Conservation (phyloP, 2,888 invertebrate genomes). For the Ypsolopha sequella region DNA sequence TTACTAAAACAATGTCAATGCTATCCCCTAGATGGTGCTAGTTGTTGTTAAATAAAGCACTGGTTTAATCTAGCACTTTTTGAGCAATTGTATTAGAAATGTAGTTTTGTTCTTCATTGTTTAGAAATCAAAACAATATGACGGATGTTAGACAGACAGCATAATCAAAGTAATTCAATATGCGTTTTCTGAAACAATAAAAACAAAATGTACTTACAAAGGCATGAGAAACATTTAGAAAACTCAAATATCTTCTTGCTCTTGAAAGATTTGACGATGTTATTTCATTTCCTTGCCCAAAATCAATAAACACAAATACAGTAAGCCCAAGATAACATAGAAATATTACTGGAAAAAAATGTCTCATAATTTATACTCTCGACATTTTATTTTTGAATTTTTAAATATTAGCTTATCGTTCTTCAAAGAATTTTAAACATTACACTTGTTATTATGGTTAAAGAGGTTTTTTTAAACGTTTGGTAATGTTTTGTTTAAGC, state of each 20-base stretch:
- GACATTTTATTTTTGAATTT: too few relatives aligned
- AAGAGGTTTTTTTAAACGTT: not conserved
- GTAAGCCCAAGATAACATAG: constrained; percentile 31
- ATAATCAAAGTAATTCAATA: too few relatives aligned
- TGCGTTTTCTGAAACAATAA: not conserved
- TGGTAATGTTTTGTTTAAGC: not conserved
- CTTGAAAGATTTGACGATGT: constrained; percentile 17
- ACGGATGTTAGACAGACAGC: not conserved
- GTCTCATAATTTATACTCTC: constrained; percentile 10
- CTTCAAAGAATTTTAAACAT: not conserved
- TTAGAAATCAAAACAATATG: not conserved
- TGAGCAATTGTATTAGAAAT: too few relatives aligned
- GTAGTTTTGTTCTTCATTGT: too few relatives aligned
- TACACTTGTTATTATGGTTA: not conserved
- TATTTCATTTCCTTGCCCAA: constrained; percentile 18
- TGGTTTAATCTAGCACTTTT: too few relatives aligned
- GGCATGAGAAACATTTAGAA: constrained; percentile 38
- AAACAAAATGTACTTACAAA: constrained; percentile 38
- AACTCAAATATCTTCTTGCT: constrained; percentile 34
- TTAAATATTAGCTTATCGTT: too few relatives aligned
- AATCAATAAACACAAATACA: constrained; percentile 27
- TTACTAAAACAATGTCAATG: too few relatives aligned
- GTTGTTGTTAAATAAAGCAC: not conserved
- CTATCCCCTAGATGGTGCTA: not conserved
- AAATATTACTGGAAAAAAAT: constrained; percentile 22